These are phyloP conservation scores for Papilio aristodemus DNA, from an alignment of 1,140 invertebrate species.

Conservation along the genomic window DNA sequence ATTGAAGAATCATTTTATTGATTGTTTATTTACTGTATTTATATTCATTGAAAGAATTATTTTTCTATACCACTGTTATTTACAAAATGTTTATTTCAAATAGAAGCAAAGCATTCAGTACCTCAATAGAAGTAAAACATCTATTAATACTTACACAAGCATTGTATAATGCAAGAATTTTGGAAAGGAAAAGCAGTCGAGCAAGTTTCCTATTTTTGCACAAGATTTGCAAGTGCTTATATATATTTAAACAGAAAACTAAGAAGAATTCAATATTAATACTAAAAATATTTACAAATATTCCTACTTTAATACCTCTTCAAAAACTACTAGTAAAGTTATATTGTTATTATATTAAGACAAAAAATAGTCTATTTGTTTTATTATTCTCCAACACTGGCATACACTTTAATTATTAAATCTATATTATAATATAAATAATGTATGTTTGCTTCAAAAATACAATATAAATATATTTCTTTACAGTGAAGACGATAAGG, in stretches of 20 bases:
- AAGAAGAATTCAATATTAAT: neutral
- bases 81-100: no score
- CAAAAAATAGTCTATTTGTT: neutral
- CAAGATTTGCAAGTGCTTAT: neutral
- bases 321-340: no score
- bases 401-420: neutral
- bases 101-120: neutral
- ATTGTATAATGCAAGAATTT: conserved; percentile 10
- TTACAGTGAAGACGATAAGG: conserved; percentile 67
- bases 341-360: no score
- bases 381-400: neutral
- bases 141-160: neutral
- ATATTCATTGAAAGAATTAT: neutral
- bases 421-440: neutral
- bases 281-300: neutral
- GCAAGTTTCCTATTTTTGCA: conserved; percentile 15
- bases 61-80: neutral
- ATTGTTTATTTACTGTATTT: no score
- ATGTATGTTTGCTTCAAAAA: conserved; percentile 11
- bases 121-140: neutral
- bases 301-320: no score
- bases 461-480: neutral
- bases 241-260: neutral
- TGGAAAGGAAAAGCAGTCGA: conserved; percentile 24
- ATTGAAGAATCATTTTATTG: no score